Evolutionary conservation across 2,888 invertebrate genomes (phyloP).

Genomic region (Allolobophora icterica): DNA sequence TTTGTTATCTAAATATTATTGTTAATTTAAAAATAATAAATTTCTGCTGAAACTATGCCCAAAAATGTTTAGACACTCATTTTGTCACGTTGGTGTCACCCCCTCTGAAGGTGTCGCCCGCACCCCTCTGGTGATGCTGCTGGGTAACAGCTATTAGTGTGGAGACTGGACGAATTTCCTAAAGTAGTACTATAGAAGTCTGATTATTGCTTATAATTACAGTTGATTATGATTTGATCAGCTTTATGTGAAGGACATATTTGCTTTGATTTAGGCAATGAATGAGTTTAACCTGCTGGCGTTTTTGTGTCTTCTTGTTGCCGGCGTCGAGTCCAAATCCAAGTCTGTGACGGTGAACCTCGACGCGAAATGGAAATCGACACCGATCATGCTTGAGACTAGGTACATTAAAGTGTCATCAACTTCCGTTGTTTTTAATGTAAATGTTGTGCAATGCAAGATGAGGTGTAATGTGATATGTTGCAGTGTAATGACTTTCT

Average conservation of each 20-base stretch:
- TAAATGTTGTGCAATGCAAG: not conserved
- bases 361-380: constrained; percentile 92
- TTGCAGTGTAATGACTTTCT: not conserved
- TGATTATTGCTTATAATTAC: not conserved
- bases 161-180: not conserved
- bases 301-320: not conserved
- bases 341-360: constrained; percentile 69
- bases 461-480: not conserved
- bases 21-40: too few species aligned
- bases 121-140: too few species aligned
- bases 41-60: too few species aligned
- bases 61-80: too few species aligned
- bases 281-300: not conserved
- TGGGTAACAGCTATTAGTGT: not conserved
- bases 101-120: too few species aligned
- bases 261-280: not conserved
- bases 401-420: constrained; percentile 73
- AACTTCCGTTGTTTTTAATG: not conserved
- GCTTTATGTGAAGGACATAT: not conserved
- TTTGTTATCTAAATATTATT: too few species aligned
- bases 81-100: too few species aligned
- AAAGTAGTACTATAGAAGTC: too few species aligned
- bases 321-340: constrained; percentile 21
- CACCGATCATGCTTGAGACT: constrained; percentile 87
- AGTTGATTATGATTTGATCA: not conserved